Base-by-base conservation (phyloP, 2,888 invertebrate genomes). In the Azorinus chamasolen region DNA sequence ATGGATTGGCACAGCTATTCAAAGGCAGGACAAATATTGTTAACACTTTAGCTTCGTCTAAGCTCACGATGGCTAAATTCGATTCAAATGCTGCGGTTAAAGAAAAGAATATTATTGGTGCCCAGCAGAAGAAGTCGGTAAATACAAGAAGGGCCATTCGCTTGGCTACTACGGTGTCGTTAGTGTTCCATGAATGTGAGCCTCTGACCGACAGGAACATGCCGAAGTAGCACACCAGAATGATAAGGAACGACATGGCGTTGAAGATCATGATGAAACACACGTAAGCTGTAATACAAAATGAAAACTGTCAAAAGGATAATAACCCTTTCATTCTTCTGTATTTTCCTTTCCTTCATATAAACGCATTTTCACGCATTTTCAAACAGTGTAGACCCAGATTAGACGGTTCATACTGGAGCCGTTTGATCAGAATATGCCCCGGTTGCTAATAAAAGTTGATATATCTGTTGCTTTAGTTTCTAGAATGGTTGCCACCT, bases 171-270 rank as follows among this genome's bases (percentile, higher is more conserved):
- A 98, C 95, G 12, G 98, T 97, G 93, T 99, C 98, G 93, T 98
- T 98, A 2, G 97, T 97, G 93, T 98, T 98, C 98, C 98, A 98
- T 0, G 98, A 98, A 62, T 96, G 86, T 0, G 98, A 98, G 71
- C 98, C 98, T n/a, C 98, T 95, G 85, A 99, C 98, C 65, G 98
- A 97, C 94, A 98, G 97, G 94, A 98, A 99, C 97, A 99, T 98
- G 94, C 98, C 98, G 74, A 98, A 94, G 93, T 99, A 99, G 93
- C 98, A 98, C 64, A 97, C 97, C 95, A 98, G 97, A 63, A 99
- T 95, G 71, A 98, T 97, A 39, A 97, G 94, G 93, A 99, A 99
- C 1, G 98, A 98, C 24, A 97, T 68, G 41, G 88, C 89, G 77
- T 92, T 91, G 79, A 91, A 87, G 27, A 91, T 76, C 90, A 92